These are phyloP conservation scores for Stratiolaelaps scimitus DNA, from an alignment of 1,140 invertebrate genomes.

Conservation along the genomic window DNA sequence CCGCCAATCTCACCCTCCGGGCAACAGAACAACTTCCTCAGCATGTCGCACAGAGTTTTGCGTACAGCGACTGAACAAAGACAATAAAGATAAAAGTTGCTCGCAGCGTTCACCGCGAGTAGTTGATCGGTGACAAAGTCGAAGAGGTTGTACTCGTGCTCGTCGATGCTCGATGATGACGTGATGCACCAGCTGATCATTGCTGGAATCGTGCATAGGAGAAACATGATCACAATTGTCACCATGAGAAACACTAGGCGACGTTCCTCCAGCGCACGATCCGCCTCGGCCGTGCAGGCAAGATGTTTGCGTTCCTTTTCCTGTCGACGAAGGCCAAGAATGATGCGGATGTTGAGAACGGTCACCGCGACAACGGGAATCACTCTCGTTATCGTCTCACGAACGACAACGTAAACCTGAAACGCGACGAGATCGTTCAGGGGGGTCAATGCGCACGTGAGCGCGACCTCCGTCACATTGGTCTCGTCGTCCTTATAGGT, in stretches of 20 bases:
- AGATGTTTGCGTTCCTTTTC: background rate
- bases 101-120: background rate
- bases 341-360: conserved; percentile 13
- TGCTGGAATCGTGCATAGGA: conserved; percentile 1
- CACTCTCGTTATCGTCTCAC: conserved; percentile 1
- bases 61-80: background rate
- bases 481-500: background rate
- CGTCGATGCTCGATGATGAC: background rate
- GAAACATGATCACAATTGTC: background rate
- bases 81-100: conserved; percentile 2
- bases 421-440: background rate
- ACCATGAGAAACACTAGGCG: background rate
- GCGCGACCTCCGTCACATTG: background rate
- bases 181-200: background rate
- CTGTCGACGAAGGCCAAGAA: background rate
- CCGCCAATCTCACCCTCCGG: no score
- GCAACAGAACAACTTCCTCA: no score
- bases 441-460: background rate
- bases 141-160: background rate
- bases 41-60: no score
- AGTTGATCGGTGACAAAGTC: background rate
- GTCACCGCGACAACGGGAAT: background rate
- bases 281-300: no score
- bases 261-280: background rate
- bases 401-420: background rate